Evolutionary conservation across 2,888 invertebrate species (phyloP), one percentile per base, ranked within the genome.

Genomic region (Nephrocerus scutellatus): DNA sequence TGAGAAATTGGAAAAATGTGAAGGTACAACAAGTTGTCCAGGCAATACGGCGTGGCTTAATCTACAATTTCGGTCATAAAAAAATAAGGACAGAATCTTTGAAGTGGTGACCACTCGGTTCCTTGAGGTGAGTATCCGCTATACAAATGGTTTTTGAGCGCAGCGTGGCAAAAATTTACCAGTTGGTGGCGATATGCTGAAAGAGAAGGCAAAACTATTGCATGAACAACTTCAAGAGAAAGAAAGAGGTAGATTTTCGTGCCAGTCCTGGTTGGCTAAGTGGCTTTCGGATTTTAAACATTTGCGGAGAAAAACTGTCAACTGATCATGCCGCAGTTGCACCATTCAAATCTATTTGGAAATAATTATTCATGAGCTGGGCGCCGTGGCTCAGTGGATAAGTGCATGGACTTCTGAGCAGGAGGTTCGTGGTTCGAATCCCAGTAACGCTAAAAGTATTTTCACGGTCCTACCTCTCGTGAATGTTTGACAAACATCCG

Each of bases 31-130:
- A 10, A 31, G 15, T 31, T 37, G 31, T n/a, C n/a, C n/a, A n/a
- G n/a, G n/a, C 31, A 37, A 9, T 37, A 15, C 37, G 37, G 16
- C 16, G 37, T 31, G 13, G 19, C 26, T 13, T 31, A 37, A 20
- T 37, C 31, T n/a, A 20, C 19, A 31, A 37, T 37, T 26, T 37
- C 31, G 5, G 37, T 9, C 5, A 37, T 31, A 31, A 26, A 37
- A 31, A 30, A 37, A 31, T 25, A 31, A 31, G 15, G 21, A 25
- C 15, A 31, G 6, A 31, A 19, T 37, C 19, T 20, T 25, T 25
- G 12, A 19, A 20, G 25, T 25, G 4, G 37, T 23, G 25, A 30
- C 20, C 19, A 14, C 24, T 23, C 30, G 37, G 19, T n/a, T n/a
- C n/a, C n/a, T n/a, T n/a, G n/a, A n/a, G 30, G 36, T 19, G 36